Percentiles rank a stretch among this genome's conserved stretches.
Evolutionary conservation across 1,140 invertebrate species (phyloP).

Genomic region (Eriocheir sinensis): DNA sequence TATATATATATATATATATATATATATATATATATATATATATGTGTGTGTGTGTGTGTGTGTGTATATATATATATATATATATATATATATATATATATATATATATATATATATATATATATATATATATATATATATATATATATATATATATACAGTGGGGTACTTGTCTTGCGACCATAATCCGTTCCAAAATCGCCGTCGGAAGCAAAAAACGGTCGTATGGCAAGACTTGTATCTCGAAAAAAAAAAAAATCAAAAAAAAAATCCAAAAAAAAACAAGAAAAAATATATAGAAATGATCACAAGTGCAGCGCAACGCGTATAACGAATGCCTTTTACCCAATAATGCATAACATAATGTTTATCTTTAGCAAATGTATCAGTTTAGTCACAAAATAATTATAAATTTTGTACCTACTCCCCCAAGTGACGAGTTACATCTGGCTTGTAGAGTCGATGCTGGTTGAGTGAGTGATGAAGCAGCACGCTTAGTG

Average conservation of each 20-base stretch:
- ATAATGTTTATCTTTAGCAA: not conserved
- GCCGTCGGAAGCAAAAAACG: too few relatives aligned
- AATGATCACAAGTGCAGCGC: conserved; percentile 35
- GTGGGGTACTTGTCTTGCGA: not conserved
- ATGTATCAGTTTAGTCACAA: too few relatives aligned
- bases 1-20: conserved; percentile 64
- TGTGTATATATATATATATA: conserved; percentile 60
- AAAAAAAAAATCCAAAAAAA: too few relatives aligned
- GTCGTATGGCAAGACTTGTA: too few relatives aligned
- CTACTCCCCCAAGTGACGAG: too few relatives aligned
- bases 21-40: conserved; percentile 65
- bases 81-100: conserved; percentile 66
- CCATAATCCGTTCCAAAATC: too few relatives aligned
- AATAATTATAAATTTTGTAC: too few relatives aligned
- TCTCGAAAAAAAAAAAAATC: conserved; percentile 43
- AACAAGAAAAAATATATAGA: too few relatives aligned
- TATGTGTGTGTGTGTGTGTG: conserved; percentile 45
- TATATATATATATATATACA: conserved; percentile 62
- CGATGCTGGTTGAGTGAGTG: not conserved
- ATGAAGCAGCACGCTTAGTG: not conserved
- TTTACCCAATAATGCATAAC: not conserved
- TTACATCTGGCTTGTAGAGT: too few relatives aligned
- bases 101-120: conserved; percentile 62
- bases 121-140: conserved; percentile 64
- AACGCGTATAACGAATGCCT: too few relatives aligned